Evolutionary conservation across 1,140 invertebrate genomes (phyloP).

Genomic region (Bombus fervidus): DNA sequence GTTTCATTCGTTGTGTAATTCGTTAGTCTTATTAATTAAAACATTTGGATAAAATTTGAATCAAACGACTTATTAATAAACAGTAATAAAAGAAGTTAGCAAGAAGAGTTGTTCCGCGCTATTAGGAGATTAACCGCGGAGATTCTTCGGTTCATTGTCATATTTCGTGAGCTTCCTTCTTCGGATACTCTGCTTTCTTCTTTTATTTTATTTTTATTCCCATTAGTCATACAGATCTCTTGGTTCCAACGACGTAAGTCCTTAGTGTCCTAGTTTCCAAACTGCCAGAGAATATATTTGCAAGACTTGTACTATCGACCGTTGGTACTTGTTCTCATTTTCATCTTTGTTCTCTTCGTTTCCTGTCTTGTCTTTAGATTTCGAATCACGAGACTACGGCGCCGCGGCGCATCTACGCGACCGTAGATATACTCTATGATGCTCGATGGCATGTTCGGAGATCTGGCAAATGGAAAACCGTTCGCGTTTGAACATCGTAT

Average conservation of each 20-base stretch:
- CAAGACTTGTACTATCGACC: slow-evolving; percentile 17
- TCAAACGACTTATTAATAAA: slow-evolving; percentile 2
- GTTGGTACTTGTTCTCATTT: slow-evolving; percentile 3
- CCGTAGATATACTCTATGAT: neutral
- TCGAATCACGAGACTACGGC: neutral
- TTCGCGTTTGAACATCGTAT: neutral
- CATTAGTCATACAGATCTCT: slow-evolving; percentile 6
- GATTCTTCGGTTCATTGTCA: slow-evolving; percentile 2
- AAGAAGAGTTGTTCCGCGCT: neutral
- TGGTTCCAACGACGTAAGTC: neutral
- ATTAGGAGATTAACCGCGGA: slow-evolving; percentile 17
- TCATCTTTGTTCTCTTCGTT: slow-evolving; percentile 28
- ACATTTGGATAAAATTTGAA: neutral
- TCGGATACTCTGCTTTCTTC: neutral
- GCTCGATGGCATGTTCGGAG: slow-evolving; percentile 6
- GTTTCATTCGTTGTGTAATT: neutral
- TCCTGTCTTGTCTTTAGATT: neutral
- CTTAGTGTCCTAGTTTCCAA: slow-evolving; percentile 15
- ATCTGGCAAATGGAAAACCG: slow-evolving; percentile 16
- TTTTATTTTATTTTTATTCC: slow-evolving; percentile 12
- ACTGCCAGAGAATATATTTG: slow-evolving; percentile 12
- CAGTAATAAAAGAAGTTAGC: neutral
- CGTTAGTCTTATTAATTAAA: neutral
- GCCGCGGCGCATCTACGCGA: too few relatives aligned
- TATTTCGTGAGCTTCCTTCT: slow-evolving; percentile 16